phyloP scores from a whole-genome alignment of 2,113 vertebrate species.

The Otis tarda region DNA sequence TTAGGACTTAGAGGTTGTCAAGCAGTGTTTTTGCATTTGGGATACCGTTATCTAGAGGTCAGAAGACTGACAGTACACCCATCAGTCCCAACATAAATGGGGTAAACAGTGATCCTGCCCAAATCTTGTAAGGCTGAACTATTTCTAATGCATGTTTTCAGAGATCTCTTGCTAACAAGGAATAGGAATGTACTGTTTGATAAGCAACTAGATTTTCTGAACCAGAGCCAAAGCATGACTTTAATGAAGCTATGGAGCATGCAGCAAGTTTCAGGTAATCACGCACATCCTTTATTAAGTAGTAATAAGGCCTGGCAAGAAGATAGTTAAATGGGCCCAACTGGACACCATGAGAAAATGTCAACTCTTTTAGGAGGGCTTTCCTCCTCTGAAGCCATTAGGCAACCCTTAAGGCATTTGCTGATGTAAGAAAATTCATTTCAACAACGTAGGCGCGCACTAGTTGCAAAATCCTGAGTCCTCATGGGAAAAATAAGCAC shows the following conservation, averaged over 20 bases:
- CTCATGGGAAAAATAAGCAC: not conserved
- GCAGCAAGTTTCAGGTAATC: not conserved
- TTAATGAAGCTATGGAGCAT: not conserved
- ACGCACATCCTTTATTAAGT: not conserved
- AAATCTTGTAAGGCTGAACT: not conserved
- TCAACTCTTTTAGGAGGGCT: not conserved
- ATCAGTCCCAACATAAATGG: not conserved
- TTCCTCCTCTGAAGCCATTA: not conserved
- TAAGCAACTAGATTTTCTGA: not conserved
- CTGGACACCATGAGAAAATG: not conserved
- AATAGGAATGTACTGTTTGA: not conserved
- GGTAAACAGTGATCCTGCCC: not conserved
- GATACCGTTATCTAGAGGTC: not conserved
- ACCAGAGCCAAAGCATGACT: not conserved
- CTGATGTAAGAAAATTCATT: not conserved
- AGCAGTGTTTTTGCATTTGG: not conserved
- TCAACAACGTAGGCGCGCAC: not conserved
- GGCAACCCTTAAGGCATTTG: not conserved
- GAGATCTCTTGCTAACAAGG: not conserved
- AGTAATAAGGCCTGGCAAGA: not conserved
- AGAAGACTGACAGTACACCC: not conserved
- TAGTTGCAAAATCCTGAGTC: not conserved
- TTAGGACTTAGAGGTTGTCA: not conserved
- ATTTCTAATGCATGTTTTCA: not conserved
- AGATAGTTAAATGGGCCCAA: not conserved